These are phyloP conservation scores for Actias luna DNA, from an alignment of 2,888 invertebrate genomes.

Conservation along the genomic window DNA sequence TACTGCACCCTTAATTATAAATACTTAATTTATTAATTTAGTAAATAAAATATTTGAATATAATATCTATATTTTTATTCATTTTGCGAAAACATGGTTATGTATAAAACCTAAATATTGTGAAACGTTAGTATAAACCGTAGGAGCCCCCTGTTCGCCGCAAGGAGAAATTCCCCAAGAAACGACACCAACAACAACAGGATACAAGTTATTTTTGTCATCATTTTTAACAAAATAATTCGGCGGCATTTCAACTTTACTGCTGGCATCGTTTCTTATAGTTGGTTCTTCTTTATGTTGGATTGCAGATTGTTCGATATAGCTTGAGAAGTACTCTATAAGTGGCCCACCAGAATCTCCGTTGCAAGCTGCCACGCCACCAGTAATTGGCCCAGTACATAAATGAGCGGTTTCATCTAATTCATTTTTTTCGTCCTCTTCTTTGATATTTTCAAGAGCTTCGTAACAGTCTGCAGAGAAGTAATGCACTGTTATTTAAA, in stretches of 20 bases:
- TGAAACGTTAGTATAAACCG: constrained; percentile 78
- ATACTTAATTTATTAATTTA: constrained; percentile 11
- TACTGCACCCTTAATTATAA: neutral
- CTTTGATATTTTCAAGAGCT: constrained; percentile 58
- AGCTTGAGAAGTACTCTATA: constrained; percentile 44
- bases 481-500: neutral
- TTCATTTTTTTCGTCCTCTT: constrained; percentile 59
- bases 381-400: constrained; percentile 77
- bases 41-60: neutral
- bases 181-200: constrained; percentile 74
- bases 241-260: constrained; percentile 12
- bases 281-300: constrained; percentile 23
- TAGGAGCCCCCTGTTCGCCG: constrained; percentile 73
- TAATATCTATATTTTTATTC: constrained; percentile 1
- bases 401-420: constrained; percentile 68
- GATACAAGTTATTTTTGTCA: constrained; percentile 31
- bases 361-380: constrained; percentile 75
- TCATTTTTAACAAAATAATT: constrained; percentile 20
- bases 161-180: constrained; percentile 82
- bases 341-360: constrained; percentile 83
- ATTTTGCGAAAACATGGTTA: constrained; percentile 38
- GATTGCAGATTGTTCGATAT: constrained; percentile 30
- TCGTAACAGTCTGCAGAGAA: constrained; percentile 58
- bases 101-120: constrained; percentile 72
- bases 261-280: constrained; percentile 15